Conservation (phyloP, 2,797 vertebrate species). For the Moxostoma hubbsi region DNA sequence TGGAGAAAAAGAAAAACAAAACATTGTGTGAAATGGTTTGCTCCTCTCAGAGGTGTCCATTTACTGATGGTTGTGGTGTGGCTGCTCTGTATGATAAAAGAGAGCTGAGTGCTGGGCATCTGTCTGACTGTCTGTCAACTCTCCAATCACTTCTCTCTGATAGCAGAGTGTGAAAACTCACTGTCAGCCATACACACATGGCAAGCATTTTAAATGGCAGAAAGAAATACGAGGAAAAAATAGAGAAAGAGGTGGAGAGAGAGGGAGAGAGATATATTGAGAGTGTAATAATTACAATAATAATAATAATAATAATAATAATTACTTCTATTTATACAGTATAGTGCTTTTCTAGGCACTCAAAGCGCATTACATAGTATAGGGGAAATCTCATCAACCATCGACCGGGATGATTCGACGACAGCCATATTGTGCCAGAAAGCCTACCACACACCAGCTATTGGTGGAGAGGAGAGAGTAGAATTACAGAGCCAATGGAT, state of each 20-base stretch:
- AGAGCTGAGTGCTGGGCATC: constrained; percentile 42
- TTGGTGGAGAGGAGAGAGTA: too few species aligned
- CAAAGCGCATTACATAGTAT: too few species aligned
- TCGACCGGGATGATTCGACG: too few species aligned
- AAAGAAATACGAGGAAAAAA: neutral
- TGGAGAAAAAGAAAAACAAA: neutral
- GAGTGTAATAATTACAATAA: neutral
- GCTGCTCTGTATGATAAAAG: constrained; percentile 43
- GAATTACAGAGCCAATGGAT: too few species aligned
- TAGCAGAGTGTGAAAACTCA: constrained; percentile 52
- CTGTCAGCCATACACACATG: constrained; percentile 45
- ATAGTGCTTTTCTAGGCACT: too few species aligned
- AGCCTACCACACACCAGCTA: too few species aligned
- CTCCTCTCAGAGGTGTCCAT: neutral
- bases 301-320: neutral
- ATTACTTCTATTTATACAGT: too few species aligned
- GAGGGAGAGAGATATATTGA: neutral
- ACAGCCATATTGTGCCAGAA: too few species aligned
- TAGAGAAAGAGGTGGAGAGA: neutral
- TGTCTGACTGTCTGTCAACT: constrained; percentile 55
- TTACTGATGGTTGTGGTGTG: constrained; percentile 23
- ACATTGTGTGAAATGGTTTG: neutral
- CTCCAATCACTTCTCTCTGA: constrained; percentile 55
- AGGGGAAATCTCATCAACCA: too few species aligned
- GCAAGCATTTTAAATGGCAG: constrained; percentile 51